Conservation (phyloP, 2,113 vertebrate species). For the Clarias batrachus region DNA sequence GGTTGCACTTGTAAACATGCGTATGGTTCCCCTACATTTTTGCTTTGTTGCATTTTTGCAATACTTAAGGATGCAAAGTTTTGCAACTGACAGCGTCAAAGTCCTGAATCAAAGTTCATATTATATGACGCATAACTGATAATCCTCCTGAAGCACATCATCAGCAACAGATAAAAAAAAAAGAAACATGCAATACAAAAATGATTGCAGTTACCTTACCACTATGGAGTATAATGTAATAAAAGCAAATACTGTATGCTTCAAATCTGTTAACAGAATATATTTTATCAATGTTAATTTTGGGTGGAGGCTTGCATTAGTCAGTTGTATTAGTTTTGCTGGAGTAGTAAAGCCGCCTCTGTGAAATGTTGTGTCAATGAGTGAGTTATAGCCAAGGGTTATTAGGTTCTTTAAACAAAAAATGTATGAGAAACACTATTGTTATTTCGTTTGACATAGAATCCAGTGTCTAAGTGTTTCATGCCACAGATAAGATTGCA, state of each 20-base stretch:
- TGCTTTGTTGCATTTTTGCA: no score
- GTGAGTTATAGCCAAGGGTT: not conserved
- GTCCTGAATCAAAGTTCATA: not conserved
- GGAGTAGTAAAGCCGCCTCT: not conserved
- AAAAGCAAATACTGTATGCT: not conserved
- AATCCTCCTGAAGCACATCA: not conserved
- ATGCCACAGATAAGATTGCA: slow-evolving; percentile 52
- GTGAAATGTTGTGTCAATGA: not conserved
- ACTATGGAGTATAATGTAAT: not conserved
- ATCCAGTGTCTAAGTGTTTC: slow-evolving; percentile 49
- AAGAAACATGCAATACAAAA: not conserved
- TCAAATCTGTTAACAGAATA: not conserved
- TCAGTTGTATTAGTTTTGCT: not conserved
- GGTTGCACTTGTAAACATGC: not conserved
- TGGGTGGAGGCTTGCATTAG: slow-evolving; percentile 10
- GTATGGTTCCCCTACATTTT: not conserved
- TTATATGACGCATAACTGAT: not conserved
- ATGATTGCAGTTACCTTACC: not conserved
- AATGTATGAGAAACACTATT: slow-evolving; percentile 26
- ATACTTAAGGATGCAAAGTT: not conserved
- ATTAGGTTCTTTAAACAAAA: slow-evolving; percentile 19
- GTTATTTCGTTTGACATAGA: slow-evolving; percentile 30
- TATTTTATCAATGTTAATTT: not conserved
- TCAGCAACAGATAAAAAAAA: not conserved
- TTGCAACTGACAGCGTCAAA: not conserved